Conservation (phyloP, 2,888 invertebrate genomes). For the Agrilus cyanescens region DNA sequence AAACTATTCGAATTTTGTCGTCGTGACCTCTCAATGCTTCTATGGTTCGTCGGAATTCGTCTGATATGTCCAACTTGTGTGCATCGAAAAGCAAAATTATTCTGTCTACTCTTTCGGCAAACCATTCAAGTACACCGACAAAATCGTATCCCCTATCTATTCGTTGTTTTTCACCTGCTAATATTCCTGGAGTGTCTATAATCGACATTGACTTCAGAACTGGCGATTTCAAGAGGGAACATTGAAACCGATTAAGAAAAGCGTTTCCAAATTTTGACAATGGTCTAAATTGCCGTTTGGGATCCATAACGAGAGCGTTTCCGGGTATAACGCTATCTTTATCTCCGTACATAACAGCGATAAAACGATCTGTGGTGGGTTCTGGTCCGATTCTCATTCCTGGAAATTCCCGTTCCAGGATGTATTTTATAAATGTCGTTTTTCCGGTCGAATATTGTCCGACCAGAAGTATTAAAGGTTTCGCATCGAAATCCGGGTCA, state of each 20-base stretch:
- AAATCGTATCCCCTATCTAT: constrained; percentile 92
- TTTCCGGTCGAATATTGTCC: constrained; percentile 98
- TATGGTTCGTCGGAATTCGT: constrained; percentile 94
- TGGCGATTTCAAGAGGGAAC: constrained; percentile 78
- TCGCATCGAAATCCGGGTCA: constrained; percentile 96
- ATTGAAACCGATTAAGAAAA: constrained; percentile 94
- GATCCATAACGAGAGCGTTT: constrained; percentile 95
- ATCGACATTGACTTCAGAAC: constrained; percentile 92
- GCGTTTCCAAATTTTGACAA: constrained; percentile 95
- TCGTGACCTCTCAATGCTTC: constrained; percentile 92
- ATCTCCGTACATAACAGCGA: constrained; percentile 91
- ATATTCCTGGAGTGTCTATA: constrained; percentile 93
- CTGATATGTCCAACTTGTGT: constrained; percentile 97
- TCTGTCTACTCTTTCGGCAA: constrained; percentile 94
- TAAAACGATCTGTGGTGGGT: constrained; percentile 98
- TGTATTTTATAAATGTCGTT: constrained; percentile 87
- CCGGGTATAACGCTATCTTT: constrained; percentile 93
- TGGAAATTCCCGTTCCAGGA: constrained; percentile 89
- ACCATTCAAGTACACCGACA: constrained; percentile 97
- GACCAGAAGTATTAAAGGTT: constrained; percentile 93
- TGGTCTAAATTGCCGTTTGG: constrained; percentile 91
- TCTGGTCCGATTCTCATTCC: constrained; percentile 98
- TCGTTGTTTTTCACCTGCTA: constrained; percentile 79
- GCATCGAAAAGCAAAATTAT: constrained; percentile 97
- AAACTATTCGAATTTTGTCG: constrained; percentile 93